phyloP scores from a whole-genome alignment of 2,113 vertebrate species.

The Peucedramus taeniatus region DNA sequence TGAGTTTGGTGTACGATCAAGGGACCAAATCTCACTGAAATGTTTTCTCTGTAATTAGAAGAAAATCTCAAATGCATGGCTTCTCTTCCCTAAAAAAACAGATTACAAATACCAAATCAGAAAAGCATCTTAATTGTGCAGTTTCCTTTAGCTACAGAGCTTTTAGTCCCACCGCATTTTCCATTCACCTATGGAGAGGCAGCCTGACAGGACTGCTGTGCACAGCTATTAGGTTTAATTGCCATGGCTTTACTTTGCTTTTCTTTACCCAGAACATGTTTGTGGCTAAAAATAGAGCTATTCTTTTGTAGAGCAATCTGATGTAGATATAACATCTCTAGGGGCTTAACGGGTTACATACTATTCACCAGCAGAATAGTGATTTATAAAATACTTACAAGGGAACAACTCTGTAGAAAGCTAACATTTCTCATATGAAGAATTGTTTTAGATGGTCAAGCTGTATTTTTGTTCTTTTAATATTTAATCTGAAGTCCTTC shows the following conservation, averaged over 20 bases:
- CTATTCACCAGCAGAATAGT: not conserved
- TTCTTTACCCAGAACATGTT: slow-evolving; percentile 52
- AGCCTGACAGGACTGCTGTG: slow-evolving; percentile 10
- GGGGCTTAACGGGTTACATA: not conserved
- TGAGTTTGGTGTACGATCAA: not conserved
- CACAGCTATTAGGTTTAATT: slow-evolving; percentile 64
- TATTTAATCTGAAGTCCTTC: not conserved
- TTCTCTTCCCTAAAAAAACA: not conserved
- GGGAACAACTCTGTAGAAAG: not conserved
- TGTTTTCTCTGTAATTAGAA: not conserved
- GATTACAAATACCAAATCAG: not conserved
- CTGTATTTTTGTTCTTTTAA: not conserved
- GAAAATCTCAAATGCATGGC: not conserved
- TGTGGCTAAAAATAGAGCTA: slow-evolving; percentile 65
- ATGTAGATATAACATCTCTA: slow-evolving; percentile 48
- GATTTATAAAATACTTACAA: not conserved
- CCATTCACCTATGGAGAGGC: slow-evolving; percentile 7
- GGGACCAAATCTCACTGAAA: not conserved
- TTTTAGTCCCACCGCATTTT: slow-evolving; percentile 20
- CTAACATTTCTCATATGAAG: not conserved
- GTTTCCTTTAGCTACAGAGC: not conserved
- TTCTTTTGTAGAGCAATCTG: slow-evolving; percentile 58
- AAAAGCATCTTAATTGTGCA: not conserved
- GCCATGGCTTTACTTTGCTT: slow-evolving; percentile 39
- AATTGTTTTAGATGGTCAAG: not conserved